Percentiles rank a stretch among this genome's conserved stretches.
Conservation (phyloP, 92 coral and sea anemone genomes). For the Siderastrea siderea region DNA sequence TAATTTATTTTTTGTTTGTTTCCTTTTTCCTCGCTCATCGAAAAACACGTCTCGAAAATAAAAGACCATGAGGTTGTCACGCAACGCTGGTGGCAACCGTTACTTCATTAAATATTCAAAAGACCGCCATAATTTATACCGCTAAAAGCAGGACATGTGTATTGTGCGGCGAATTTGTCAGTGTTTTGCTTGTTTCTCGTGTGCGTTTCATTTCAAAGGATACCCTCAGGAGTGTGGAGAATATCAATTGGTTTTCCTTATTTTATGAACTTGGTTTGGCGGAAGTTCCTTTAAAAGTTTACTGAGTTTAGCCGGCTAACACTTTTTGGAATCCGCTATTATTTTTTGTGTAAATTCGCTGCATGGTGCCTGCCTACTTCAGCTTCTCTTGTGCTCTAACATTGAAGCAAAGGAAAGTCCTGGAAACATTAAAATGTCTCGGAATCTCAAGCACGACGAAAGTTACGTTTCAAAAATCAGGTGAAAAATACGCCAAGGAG, state of each 20-base stretch:
- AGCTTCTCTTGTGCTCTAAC: neutral
- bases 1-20: too few relatives aligned
- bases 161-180: neutral
- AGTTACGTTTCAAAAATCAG: too few relatives aligned
- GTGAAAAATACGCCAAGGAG: neutral
- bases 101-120: neutral
- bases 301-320: neutral
- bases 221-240: neutral
- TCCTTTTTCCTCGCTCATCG: too few relatives aligned
- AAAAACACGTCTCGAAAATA: too few relatives aligned
- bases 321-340: neutral
- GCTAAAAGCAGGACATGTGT: neutral
- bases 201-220: neutral
- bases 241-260: neutral
- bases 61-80: neutral
- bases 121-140: neutral
- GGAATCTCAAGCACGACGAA: neutral
- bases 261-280: neutral
- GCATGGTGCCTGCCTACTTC: neutral
- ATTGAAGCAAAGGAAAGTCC: neutral
- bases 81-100: neutral
- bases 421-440: neutral
- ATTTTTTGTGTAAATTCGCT: too few relatives aligned
- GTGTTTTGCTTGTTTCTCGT: neutral
- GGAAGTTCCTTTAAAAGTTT: neutral